Percentiles rank a stretch among this genome's conserved stretches.
Evolutionary conservation across 2,888 invertebrate genomes (phyloP).

Genomic region (Yponomeuta evonymella): DNA sequence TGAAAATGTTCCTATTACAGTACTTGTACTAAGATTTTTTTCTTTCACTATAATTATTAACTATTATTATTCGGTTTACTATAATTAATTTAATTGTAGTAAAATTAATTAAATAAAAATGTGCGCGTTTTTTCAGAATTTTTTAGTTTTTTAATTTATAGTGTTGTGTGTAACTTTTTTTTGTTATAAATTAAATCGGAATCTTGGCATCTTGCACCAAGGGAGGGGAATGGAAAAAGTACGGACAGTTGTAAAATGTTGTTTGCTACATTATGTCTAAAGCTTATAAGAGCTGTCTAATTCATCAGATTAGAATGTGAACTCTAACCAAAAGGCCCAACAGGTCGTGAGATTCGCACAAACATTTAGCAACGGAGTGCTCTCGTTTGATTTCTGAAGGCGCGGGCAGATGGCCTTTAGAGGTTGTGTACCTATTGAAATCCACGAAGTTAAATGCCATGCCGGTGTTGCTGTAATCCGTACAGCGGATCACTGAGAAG

Average conservation of each 20-base stretch:
- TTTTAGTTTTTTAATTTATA: too few species aligned
- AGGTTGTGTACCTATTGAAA: constrained; percentile 5
- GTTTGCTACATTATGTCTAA: not conserved
- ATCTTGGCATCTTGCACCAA: too few species aligned
- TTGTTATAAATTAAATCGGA: too few species aligned
- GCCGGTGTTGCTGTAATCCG: constrained; percentile 9
- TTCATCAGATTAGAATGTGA: not conserved
- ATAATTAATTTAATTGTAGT: too few species aligned
- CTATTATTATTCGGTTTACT: too few species aligned
- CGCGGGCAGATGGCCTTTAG: constrained; percentile 13
- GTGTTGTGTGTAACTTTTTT: too few species aligned
- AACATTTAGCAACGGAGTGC: constrained; percentile 12
- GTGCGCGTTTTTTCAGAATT: too few species aligned
- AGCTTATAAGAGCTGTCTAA: not conserved
- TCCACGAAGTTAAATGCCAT: constrained; percentile 10
- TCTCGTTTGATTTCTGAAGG: constrained; percentile 8
- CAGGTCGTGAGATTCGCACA: constrained; percentile 11
- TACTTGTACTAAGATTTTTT: too few species aligned
- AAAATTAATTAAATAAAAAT: too few species aligned
- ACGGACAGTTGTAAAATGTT: not conserved
- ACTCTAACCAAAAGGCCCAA: constrained; percentile 10
- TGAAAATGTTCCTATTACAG: too few species aligned
- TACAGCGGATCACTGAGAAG: not conserved
- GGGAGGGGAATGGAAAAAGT: not conserved
- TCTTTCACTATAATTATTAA: too few species aligned